phyloP scores from a whole-genome alignment of 2,888 invertebrate genomes.

The Orgyia antiqua region DNA sequence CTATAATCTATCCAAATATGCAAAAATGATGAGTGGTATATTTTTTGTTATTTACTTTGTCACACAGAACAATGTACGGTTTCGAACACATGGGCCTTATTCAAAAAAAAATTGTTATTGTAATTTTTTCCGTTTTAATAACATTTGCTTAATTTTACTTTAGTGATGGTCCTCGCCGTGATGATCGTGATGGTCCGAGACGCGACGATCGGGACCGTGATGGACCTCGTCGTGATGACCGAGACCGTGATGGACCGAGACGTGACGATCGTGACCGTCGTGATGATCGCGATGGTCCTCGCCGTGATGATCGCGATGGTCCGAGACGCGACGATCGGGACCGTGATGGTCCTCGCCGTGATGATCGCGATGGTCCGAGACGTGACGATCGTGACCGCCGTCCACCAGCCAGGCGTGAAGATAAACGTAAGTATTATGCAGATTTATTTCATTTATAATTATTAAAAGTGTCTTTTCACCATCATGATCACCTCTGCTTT shows the following conservation, averaged over 20 bases:
- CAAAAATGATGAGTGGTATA: too few species aligned
- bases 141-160: background rate
- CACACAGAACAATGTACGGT: too few species aligned
- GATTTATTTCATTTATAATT: background rate
- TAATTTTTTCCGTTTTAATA: background rate
- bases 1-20: too few species aligned
- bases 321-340: slow-evolving; percentile 43
- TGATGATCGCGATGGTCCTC: slow-evolving; percentile 26
- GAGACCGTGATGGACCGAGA: slow-evolving; percentile 43
- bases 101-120: too few species aligned
- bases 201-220: slow-evolving; percentile 39
- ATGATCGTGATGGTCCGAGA: slow-evolving; percentile 34
- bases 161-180: slow-evolving; percentile 20
- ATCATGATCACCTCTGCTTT: too few species aligned
- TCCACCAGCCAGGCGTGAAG: slow-evolving; percentile 60
- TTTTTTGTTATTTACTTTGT: too few species aligned
- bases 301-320: slow-evolving; percentile 22
- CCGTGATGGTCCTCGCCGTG: slow-evolving; percentile 29
- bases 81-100: too few species aligned
- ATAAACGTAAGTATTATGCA: slow-evolving; percentile 60
- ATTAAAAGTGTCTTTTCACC: too few species aligned
- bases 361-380: slow-evolving; percentile 45
- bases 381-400: slow-evolving; percentile 42
- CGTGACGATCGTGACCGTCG: slow-evolving; percentile 45
- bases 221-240: slow-evolving; percentile 41